Base-by-base conservation (phyloP, 2,113 vertebrate species). In the Aphelocoma coerulescens region DNA sequence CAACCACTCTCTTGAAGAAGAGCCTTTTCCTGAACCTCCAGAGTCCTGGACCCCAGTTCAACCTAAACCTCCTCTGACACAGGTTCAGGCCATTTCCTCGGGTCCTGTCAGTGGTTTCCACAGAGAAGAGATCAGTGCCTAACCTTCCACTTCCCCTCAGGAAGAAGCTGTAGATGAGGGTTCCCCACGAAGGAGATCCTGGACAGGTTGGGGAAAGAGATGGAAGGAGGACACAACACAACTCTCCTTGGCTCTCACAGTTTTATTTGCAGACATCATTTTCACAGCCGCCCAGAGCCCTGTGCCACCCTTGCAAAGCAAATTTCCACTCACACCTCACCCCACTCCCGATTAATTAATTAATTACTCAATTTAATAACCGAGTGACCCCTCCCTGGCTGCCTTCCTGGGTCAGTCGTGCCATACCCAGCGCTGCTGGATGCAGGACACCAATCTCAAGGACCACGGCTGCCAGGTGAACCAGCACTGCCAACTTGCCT, bases 191-290 rank as follows among this genome's bases (percentile, higher is more conserved):
- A 52, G 6, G 39, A 61, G 39, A 54, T 2, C 18, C 6, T 3
- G 12, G 9, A 13, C 0, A 3, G 14, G 18, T 0, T 1, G 4
- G 30, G 24, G 8, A 39, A 9, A n/a, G 3, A 13, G 11, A 48
- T 3, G 21, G 22, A 84, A 84, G 41, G 5, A 89, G 5, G 3
- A 55, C 16, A 41, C 6, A 1, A 55, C 16, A 61, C 28, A 3
- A 8, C 8, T 6, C 13, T 16, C 8, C 28, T 27, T 4, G 26
- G 24, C 30, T 35, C 39, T 63, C 65, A 71, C 16, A 0, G 16
- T 23, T 95, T 95, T 92, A 95, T 92, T 91, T 20, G 46, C 43
- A 87, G 23, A 48, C 10, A 52, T 28, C 4, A 5, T 35, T 44
- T 83, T 37, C 13, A 33, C 49, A 30, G 49, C 66, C 3, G 7